Evolutionary conservation across 2,113 vertebrate genomes (phyloP).

Genomic region (Argyrosomus japonicus): DNA sequence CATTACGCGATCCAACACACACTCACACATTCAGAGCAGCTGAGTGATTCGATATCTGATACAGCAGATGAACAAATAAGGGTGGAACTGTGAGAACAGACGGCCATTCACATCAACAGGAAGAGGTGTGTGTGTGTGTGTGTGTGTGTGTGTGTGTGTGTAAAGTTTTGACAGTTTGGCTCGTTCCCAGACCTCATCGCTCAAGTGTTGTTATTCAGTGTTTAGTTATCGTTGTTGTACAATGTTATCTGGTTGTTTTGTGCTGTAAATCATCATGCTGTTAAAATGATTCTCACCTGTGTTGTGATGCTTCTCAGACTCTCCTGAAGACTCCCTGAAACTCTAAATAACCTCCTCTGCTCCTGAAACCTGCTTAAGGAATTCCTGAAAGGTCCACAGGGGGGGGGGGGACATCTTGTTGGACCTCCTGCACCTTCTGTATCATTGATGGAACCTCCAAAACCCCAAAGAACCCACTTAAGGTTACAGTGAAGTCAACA

Average conservation of each 20-base stretch:
- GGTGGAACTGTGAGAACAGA: constrained; percentile 43
- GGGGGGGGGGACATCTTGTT: too few relatives aligned
- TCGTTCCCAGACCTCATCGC: not conserved
- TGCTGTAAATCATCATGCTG: too few relatives aligned
- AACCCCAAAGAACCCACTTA: not conserved
- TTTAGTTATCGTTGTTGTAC: not conserved
- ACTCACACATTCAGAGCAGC: not conserved
- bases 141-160: constrained; percentile 2
- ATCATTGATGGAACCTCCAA: not conserved
- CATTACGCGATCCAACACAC: not conserved
- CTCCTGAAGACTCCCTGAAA: too few relatives aligned
- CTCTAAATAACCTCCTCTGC: too few relatives aligned
- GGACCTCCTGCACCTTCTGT: not conserved
- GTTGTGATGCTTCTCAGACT: not conserved
- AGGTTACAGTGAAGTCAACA: not conserved
- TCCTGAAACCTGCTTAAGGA: too few relatives aligned
- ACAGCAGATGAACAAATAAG: constrained; percentile 63
- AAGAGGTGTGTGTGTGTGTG: not conserved
- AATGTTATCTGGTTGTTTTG: not conserved
- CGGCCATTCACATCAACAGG: constrained; percentile 7
- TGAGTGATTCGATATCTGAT: constrained; percentile 48
- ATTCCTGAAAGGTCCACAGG: not conserved
- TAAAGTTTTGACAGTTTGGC: constrained; percentile 1
- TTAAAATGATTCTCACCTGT: not conserved
- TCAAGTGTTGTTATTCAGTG: not conserved